phyloP scores from a whole-genome alignment of 2,113 vertebrate species.

The Oryzias javanicus region DNA sequence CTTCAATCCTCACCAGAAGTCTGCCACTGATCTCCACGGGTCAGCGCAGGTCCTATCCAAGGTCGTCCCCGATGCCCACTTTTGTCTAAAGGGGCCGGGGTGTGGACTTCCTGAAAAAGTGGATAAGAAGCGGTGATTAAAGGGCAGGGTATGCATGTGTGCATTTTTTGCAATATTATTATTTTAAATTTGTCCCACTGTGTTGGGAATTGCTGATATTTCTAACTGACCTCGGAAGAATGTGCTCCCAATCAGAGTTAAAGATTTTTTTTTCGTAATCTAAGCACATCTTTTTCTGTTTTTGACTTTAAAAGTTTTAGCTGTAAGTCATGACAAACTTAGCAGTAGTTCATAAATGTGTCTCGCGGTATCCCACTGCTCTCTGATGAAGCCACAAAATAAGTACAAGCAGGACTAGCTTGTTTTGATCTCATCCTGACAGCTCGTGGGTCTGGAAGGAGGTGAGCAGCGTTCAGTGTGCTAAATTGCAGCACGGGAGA shows the following conservation, averaged over 20 bases:
- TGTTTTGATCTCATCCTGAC: conserved; percentile 55
- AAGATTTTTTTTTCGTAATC: neutral
- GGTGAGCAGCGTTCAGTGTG: conserved; percentile 54
- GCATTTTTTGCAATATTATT: neutral
- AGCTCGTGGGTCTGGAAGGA: conserved; percentile 54
- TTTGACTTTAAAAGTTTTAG: conserved; percentile 3
- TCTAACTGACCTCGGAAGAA: conserved; percentile 1
- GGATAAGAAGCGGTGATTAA: conserved; percentile 37
- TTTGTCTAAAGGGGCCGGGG: conserved; percentile 44
- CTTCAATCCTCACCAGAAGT: conserved; percentile 66
- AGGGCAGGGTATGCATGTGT: conserved; percentile 5
- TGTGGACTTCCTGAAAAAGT: conserved; percentile 58
- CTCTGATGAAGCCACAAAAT: conserved; percentile 35
- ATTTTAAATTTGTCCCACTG: neutral
- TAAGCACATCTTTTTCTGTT: neutral
- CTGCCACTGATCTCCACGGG: conserved; percentile 62
- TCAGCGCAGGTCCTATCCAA: conserved; percentile 51
- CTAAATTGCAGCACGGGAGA: conserved; percentile 51
- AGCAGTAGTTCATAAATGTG: conserved; percentile 16
- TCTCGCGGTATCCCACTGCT: conserved; percentile 42
- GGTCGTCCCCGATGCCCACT: conserved; percentile 52
- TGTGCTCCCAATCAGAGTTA: conserved; percentile 3
- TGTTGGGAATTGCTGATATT: conserved; percentile 17
- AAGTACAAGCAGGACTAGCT: conserved; percentile 53
- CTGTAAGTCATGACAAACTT: conserved; percentile 8